Evolutionary conservation across 2,888 invertebrate genomes (phyloP).

Genomic region (Tenthredo scrophulariae): DNA sequence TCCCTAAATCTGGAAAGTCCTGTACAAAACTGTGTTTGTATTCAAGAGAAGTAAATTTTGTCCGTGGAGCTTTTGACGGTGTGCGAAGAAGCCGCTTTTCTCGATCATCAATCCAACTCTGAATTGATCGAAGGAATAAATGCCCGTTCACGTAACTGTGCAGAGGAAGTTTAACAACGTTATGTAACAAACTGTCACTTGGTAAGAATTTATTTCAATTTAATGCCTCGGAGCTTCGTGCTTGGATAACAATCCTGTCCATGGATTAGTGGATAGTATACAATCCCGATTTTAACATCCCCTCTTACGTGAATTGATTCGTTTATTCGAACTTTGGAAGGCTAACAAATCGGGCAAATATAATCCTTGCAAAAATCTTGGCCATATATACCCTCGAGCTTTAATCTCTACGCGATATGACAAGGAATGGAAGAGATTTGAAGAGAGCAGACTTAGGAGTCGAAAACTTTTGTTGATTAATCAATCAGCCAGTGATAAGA

Average conservation of each 20-base stretch:
- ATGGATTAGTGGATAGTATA: neutral
- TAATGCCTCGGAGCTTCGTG: neutral
- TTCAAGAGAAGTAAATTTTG: neutral
- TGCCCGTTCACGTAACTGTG: neutral
- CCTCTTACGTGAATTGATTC: neutral
- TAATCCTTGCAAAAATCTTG: neutral
- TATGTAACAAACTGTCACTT: constrained; percentile 1
- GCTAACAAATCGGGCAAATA: neutral
- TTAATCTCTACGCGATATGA: neutral
- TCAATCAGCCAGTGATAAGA: neutral
- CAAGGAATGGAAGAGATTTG: neutral
- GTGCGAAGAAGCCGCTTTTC: neutral
- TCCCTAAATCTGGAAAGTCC: neutral
- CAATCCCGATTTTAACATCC: neutral
- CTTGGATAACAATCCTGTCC: neutral
- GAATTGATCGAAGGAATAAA: neutral
- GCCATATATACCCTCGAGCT: neutral
- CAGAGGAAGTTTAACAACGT: neutral
- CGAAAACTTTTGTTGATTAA: neutral
- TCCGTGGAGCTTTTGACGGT: neutral
- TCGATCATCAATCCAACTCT: neutral
- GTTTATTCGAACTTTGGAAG: neutral
- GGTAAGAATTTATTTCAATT: neutral
- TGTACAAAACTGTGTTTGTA: neutral
- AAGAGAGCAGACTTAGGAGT: neutral